Evolutionary conservation across 1,140 invertebrate genomes (phyloP), one percentile per base, ranked within the genome.

Genomic region (Ganaspis sp.): DNA sequence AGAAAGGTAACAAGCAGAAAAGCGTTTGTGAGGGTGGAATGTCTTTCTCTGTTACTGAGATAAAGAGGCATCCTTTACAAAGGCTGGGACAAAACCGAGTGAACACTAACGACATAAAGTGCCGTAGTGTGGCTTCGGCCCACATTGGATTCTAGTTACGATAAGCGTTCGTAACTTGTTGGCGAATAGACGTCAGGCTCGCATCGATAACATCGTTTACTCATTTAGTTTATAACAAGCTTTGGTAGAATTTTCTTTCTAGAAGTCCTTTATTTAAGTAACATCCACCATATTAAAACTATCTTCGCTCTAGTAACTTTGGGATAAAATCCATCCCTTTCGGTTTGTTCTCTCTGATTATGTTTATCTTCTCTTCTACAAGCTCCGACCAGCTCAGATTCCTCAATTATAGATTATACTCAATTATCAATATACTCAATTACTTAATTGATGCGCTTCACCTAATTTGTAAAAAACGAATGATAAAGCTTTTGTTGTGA

Each of bases 41-140:
- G 45, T 72, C 78, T 77, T 83, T 72, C 76, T 82, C 79, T 77
- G 78, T 80, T 75, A 70, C 45, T 69, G 54, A 83, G 72, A 88
- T 83, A 88, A 88, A 86, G 81, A 83, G 74, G 19, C 5, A 72
- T 69, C 76, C 40, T 38, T 58, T 49, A 85, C 83, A 84, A 85
- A 85, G 75, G 77, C 84, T 23, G 34, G 69, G 81, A 86, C 84
- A 81, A 86, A 87, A 79, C 69, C 82, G 64, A 74, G 82, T 76
- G 54, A 83, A 83, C 80, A 81, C 54, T 70, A 69, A 77, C 81
- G 81, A 79, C 79, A 81, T 80, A 82, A 85, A 79, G 78, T 53
- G 70, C n/a, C 11, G 54, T 76, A 75, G 81, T 84, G 81, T 70
- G 71, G 58, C 21, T 72, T 79, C 76, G 75, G 76, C 78, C 82